Base-by-base conservation (phyloP, 1,140 invertebrate species). In the Drosophila tropicalis region DNA sequence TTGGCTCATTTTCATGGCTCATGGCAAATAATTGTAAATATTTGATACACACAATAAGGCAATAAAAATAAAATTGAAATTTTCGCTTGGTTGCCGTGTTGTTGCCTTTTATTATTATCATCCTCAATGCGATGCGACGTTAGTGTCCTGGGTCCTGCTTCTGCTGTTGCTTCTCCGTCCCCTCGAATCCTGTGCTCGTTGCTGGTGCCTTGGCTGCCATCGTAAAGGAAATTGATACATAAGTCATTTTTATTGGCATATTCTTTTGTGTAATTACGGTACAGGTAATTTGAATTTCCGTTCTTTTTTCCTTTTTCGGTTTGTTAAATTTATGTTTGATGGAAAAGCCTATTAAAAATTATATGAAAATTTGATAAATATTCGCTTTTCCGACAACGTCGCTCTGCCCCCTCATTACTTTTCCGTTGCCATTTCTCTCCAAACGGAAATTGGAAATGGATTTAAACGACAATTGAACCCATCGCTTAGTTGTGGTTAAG, bases 11-110 rank as follows among this genome's bases (percentile, higher is more conserved):
- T 89, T 75, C 69, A 74, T 66, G 64, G 67, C 79, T 68, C 70
- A 70, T 67, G 84, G 77, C 80, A 90, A 90, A 90, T 90, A 90
- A 90, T 90, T 90, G 87, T 90, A 90, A 90, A 90, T 90, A 90
- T 90, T 90, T 90, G 87, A 90, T 90, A 87, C 83, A 87, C 83
- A 90, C 85, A 90, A 90, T 90, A 90, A 86, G 86, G 86, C 86
- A 90, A 90, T 90, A 90, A 90, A 90, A 83, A 87, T 86, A 90
- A 89, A 89, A 89, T 89, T 89, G 84, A 89, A 89, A 87, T 89
- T 71, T 87, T 75, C 82, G 75, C 82, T 85, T 51, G 44, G 44
- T 51, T 85, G 77, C 82, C 81, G 78, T 70, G 72, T 64, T 76
- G 75, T 57, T 79, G 78, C 70, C 79, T 86, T 85, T 87, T 87